Evolutionary conservation across 23 tunicate genomes (phyloP).

Genomic region (Ciona savignyi): DNA sequence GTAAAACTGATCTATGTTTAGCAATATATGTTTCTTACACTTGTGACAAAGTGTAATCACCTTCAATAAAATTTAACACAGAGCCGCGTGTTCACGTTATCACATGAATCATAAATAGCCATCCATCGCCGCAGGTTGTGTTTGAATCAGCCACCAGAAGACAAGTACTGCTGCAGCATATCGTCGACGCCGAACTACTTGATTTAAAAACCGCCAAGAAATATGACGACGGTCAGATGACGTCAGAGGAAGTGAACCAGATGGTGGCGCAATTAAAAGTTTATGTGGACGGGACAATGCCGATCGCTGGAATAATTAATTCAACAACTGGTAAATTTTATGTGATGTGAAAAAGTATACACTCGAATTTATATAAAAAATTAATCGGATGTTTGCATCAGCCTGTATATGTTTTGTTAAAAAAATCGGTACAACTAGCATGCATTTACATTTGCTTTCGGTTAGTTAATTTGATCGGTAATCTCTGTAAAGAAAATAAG

Average conservation of each 20-base stretch:
- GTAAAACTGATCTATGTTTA: too few relatives aligned
- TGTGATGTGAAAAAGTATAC: neutral
- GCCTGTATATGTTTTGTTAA: neutral
- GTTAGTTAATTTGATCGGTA: too few relatives aligned
- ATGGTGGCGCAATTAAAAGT: conserved; percentile 91
- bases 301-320: conserved; percentile 95
- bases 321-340: conserved; percentile 56
- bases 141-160: conserved; percentile 62
- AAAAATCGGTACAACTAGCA: too few relatives aligned
- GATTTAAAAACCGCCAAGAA: conserved; percentile 64
- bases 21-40: too few relatives aligned
- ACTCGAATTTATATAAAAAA: too few relatives aligned
- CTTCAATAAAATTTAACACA: too few relatives aligned
- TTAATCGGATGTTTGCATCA: too few relatives aligned
- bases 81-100: neutral
- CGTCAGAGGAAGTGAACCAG: conserved; percentile 52
- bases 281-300: conserved; percentile 95
- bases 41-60: too few relatives aligned
- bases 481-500: too few relatives aligned
- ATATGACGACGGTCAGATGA: conserved; percentile 57
- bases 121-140: conserved; percentile 32
- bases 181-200: conserved; percentile 65
- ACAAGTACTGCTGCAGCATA: conserved; percentile 52
- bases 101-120: neutral
- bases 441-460: too few relatives aligned